Percentiles rank a stretch among this genome's conserved stretches.
These are phyloP conservation scores for Oncorhynchus masou DNA, from an alignment of 2,113 vertebrate species.

Conservation along the genomic window DNA sequence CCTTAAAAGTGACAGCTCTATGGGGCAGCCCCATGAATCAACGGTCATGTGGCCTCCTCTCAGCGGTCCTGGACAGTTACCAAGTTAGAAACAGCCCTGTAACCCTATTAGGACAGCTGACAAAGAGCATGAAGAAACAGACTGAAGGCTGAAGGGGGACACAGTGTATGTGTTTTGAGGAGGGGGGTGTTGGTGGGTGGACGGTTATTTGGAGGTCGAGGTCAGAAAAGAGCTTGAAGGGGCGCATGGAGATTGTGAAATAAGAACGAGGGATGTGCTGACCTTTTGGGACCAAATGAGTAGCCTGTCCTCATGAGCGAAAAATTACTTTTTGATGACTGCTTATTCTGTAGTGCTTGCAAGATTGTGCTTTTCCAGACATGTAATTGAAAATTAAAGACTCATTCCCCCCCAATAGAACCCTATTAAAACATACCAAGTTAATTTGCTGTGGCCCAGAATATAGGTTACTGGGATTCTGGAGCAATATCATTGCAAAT, in stretches of 20 bases:
- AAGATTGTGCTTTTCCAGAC: not conserved
- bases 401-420: not conserved
- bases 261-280: not conserved
- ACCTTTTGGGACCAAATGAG: not conserved
- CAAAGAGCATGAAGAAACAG: conserved; percentile 69
- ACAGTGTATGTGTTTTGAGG: not conserved
- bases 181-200: not conserved
- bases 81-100: conserved; percentile 89
- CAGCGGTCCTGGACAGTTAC: conserved; percentile 64
- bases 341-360: not conserved
- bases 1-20: conserved; percentile 95
- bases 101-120: conserved; percentile 90
- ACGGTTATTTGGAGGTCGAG: not conserved
- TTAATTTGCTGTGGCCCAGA: too few relatives aligned
- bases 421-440: not conserved
- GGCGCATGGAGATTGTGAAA: not conserved
- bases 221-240: conserved; percentile 35
- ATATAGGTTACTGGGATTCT: too few relatives aligned
- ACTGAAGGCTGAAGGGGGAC: conserved; percentile 35
- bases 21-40: conserved; percentile 95
- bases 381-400: not conserved
- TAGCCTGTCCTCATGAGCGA: not conserved
- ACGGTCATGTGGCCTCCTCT: conserved; percentile 86
- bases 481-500: not conserved
- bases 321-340: not conserved